Base-by-base conservation (phyloP, 2,113 vertebrate species). In the Trinectes maculatus region DNA sequence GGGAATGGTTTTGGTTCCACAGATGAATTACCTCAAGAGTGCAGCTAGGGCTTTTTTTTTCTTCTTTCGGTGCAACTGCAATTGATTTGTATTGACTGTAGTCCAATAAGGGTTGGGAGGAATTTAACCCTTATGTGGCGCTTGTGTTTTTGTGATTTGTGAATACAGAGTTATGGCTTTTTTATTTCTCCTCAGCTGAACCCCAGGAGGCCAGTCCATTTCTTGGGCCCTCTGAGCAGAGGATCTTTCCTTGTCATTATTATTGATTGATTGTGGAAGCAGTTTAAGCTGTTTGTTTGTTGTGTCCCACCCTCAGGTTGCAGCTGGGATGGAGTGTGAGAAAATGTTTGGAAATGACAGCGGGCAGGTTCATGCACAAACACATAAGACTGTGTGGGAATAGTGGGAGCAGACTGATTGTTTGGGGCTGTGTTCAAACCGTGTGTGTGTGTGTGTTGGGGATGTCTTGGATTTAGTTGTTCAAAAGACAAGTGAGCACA, bases 21-120 rank as follows among this genome's bases (percentile, higher is more conserved):
- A 52, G 58, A 81, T 53, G 15, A 63, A 71, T 60, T 55, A 58
- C 10, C 49, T 71, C 22, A 31, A 21, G 53, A 49, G 28, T 63
- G 49, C 37, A 64, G 25, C 57, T 57, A 18, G 44, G 22, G 24
- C 28, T 46, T 60, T 64, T 62, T 56, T 31, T 49, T 29, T 29
- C 54, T 64, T 61, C 29, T 49, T 34, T 43, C 8, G 47, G 19
- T 15, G 22, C 49, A 34, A 22, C 19, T 74, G 52, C 22, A 16
- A 60, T 67, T 55, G 15, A 61, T 77, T 65, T 60, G 18, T 44
- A 68, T 74, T 64, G 36, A 60, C 21, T 29, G 5, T 22, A 10
- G 34, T 65, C 31, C 71, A 81, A 53, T 46, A 61, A 47, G 2
- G 46, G 46, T 42, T 34, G 5, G 57, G 22, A 68, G 55, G 33